Evolutionary conservation across 1,140 invertebrate species (phyloP), one percentile per base, ranked within the genome.

Genomic region (Drosophila insularis): DNA sequence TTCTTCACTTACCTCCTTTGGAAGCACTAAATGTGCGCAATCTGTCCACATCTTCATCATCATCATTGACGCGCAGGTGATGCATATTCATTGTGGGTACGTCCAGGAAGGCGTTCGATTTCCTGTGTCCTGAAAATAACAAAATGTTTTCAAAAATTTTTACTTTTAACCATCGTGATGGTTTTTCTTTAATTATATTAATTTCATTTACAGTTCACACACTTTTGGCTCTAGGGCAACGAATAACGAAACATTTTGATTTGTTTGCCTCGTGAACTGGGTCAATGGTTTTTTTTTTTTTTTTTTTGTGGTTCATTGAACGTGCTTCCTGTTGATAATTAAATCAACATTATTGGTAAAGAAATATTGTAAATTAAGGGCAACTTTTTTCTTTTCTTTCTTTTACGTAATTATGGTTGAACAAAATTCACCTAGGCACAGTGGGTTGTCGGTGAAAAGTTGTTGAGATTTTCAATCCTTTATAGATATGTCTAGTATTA

Each of bases 1-100:
- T 11, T 37, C 35, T 2, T 46, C 31, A 43, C 93, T 94, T 92
- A 94, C 96, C 95, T 94, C 97, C 97, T 95, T 98, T 98, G 56
- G 97, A 98, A 80, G 97, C 95, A 92, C 96, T 97, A 93, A 98
- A 98, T 63, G 96, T 97, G 75, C 97, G 93, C 53, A 98, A 94
- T 62, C 97, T 93, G 92, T 97, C 96, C 37, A 95, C 96, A 92
- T 96, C 96, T 80, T 96, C 96, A 78, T 97, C 96, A 23, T 93
- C 92, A 19, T 93, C 92, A 74, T 92, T 87, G 91, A 93, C 92
- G 66, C 90, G 80, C 93, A 93, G 61, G 78, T 92, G 90, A 79
- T 92, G 91, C 82, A 91, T 92, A 75, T 92, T 91, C 89, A 90
- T 91, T 66, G 94, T 93, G 1, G 96, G 96, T n/a, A 97, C 96